A percentile compares a stretch with the other conserved stretches of the same genome.
Conservation (phyloP, 2,797 vertebrate species). For the Nyctalus aviator region DNA sequence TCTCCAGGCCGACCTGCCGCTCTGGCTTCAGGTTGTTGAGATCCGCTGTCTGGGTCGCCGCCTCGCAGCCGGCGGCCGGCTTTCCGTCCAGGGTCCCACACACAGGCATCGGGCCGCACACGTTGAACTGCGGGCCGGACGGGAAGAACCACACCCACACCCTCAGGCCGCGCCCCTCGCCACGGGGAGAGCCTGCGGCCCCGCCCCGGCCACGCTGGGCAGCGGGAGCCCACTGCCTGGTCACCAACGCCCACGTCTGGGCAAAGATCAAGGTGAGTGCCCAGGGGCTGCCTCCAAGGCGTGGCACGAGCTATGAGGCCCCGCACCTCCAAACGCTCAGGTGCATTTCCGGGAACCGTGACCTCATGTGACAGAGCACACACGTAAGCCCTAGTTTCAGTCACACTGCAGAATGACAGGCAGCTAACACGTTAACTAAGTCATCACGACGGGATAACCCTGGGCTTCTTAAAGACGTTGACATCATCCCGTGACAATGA, state of each 20-base stretch:
- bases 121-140: conserved; percentile 91
- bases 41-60: conserved; percentile 75
- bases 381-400: accelerated
- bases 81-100: conserved; percentile 86
- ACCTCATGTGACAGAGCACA: accelerated
- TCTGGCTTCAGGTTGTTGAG: conserved; percentile 57
- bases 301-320: accelerated
- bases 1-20: conserved; percentile 90
- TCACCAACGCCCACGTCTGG: accelerated
- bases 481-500: neutral
- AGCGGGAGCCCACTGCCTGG: accelerated
- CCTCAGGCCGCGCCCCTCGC: accelerated
- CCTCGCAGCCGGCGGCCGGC: conserved; percentile 91
- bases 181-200: neutral
- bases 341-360: accelerated
- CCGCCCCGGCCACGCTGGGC: neutral
- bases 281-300: neutral
- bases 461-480: neutral
- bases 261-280: neutral
- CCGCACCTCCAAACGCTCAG: accelerated
- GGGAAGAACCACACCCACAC: accelerated
- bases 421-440: neutral
- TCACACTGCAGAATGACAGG: accelerated
- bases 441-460: accelerated
- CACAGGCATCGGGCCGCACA: conserved; percentile 88